Conservation (phyloP, 2,888 invertebrate genomes). For the Thelaira solivaga region DNA sequence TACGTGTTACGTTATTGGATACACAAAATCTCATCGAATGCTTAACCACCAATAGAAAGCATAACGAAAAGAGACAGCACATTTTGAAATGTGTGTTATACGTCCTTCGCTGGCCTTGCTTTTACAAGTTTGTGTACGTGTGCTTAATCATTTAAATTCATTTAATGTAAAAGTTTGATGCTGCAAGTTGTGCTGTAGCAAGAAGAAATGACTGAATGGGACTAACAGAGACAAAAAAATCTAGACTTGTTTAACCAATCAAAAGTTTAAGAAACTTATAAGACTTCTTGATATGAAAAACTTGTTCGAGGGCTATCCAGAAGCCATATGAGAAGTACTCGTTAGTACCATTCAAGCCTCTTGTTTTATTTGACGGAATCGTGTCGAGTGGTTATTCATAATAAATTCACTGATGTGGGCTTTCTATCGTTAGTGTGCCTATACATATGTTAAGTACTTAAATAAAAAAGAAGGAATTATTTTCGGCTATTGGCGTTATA, state of each 20-base stretch:
- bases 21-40: no score
- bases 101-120: neutral
- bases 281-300: slow-evolving; percentile 75
- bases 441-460: slow-evolving; percentile 63
- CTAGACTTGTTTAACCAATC: slow-evolving; percentile 34
- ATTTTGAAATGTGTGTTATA: neutral
- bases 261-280: slow-evolving; percentile 66
- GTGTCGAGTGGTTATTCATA: slow-evolving; percentile 78
- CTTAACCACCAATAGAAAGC: slow-evolving; percentile 10
- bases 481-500: slow-evolving; percentile 63
- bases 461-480: slow-evolving; percentile 53
- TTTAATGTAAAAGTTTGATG: neutral
- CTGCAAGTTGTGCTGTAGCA: neutral
- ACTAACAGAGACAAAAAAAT: slow-evolving; percentile 4
- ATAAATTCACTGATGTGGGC: slow-evolving; percentile 77
- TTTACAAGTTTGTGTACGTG: no score
- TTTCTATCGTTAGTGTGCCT: slow-evolving; percentile 70
- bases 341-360: slow-evolving; percentile 78
- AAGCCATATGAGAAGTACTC: slow-evolving; percentile 78
- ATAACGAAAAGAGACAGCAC: neutral
- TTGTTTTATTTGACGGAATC: slow-evolving; percentile 79
- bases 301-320: slow-evolving; percentile 78
- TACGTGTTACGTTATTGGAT: no score
- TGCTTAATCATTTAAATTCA: neutral
- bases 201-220: neutral